These are phyloP conservation scores for Amblyteles armatorius DNA, from an alignment of 2,888 invertebrate genomes.

Conservation along the genomic window DNA sequence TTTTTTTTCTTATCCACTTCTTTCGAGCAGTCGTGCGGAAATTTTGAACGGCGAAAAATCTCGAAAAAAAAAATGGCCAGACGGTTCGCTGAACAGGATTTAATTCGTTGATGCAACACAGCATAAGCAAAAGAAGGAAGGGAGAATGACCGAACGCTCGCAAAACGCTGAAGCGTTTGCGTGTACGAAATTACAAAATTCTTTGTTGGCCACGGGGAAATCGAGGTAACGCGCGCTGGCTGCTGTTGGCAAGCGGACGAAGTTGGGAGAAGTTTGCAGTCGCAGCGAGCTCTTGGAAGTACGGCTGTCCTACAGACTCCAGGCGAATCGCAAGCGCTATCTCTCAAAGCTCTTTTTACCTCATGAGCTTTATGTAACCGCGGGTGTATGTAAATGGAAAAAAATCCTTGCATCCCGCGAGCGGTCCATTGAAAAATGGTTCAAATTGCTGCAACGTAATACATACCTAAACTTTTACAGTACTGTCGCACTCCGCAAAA, in stretches of 20 bases:
- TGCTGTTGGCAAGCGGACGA: conserved; percentile 40
- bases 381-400: background rate
- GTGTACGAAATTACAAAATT: conserved; percentile 58
- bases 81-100: conserved; percentile 66
- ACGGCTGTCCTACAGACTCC: background rate
- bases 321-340: background rate
- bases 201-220: conserved; percentile 62
- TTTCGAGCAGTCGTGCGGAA: conserved; percentile 53
- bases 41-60: conserved; percentile 59
- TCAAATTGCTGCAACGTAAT: background rate
- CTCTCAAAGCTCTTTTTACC: conserved; percentile 23
- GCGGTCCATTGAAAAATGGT: background rate
- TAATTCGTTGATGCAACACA: conserved; percentile 61
- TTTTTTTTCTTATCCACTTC: conserved; percentile 18
- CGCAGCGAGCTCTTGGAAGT: conserved; percentile 11
- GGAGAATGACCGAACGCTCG: conserved; percentile 13
- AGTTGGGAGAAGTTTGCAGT: conserved; percentile 48
- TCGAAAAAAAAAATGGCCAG: conserved; percentile 45
- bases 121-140: background rate
- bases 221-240: conserved; percentile 40
- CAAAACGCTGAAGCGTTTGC: conserved; percentile 52
- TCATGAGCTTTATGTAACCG: background rate
- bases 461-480: too few relatives aligned
- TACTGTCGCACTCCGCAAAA: too few relatives aligned
- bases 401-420: background rate